Evolutionary conservation across 2,888 invertebrate species (phyloP).

Genomic region (Hypselothyrea guttata): DNA sequence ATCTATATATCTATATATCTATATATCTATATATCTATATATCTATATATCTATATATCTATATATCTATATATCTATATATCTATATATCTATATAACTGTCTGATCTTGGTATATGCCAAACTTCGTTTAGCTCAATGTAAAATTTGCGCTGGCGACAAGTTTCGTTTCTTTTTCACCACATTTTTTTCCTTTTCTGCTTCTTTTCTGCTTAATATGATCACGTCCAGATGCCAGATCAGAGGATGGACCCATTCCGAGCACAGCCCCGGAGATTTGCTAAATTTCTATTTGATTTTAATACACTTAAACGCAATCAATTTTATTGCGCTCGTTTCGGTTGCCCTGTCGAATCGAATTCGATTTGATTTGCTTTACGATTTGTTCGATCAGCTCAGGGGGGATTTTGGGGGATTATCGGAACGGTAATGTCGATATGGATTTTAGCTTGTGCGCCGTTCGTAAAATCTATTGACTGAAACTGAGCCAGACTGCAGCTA

Average conservation of each 20-base stretch:
- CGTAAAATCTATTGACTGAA: slow-evolving; percentile 20
- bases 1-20: neutral
- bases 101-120: slow-evolving; percentile 35
- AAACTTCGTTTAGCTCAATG: slow-evolving; percentile 62
- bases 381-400: slow-evolving; percentile 10
- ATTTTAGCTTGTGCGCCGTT: slow-evolving; percentile 43
- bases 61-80: neutral
- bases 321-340: slow-evolving; percentile 73
- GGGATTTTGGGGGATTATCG: slow-evolving; percentile 22
- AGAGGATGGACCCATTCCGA: neutral
- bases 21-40: no score
- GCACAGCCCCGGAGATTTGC: slow-evolving; percentile 27
- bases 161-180: no score
- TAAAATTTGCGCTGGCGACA: slow-evolving; percentile 27
- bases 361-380: slow-evolving; percentile 71
- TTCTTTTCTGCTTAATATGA: slow-evolving; percentile 17
- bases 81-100: slow-evolving; percentile 3
- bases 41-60: neutral
- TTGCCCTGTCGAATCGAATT: slow-evolving; percentile 70
- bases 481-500: neutral
- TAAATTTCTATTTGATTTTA: slow-evolving; percentile 66
- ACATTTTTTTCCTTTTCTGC: neutral
- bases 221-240: slow-evolving; percentile 40
- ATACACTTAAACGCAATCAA: slow-evolving; percentile 75
- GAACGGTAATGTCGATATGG: slow-evolving; percentile 2